Percentiles rank a stretch among this genome's conserved stretches.
Evolutionary conservation across 2,797 vertebrate species (phyloP).

Genomic region (Microctenopoma lineatum): DNA sequence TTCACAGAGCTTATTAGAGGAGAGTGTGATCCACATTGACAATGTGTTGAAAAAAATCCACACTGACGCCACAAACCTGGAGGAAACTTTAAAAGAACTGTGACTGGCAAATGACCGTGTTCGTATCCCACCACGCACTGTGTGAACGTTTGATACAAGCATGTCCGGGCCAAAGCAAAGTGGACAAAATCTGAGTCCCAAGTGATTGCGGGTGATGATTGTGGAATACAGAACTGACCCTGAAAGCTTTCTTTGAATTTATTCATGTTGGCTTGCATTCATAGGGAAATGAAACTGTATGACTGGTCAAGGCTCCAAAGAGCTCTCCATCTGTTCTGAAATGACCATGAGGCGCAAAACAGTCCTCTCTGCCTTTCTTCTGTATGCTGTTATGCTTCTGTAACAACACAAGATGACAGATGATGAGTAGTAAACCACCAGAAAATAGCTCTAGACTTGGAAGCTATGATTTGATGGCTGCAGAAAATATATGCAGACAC

Average conservation of each 20-base stretch:
- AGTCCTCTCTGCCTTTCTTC: neutral
- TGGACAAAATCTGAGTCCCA: neutral
- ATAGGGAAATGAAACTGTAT: neutral
- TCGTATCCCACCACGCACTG: too few relatives aligned
- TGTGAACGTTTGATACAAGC: neutral
- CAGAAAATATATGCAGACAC: neutral
- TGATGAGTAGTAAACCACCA: constrained; percentile 5
- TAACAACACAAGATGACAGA: neutral
- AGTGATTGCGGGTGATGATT: neutral
- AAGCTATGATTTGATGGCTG: neutral
- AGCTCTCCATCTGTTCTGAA: neutral
- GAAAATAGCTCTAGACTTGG: neutral
- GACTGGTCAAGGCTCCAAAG: neutral
- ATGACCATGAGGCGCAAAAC: neutral
- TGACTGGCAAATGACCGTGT: too few relatives aligned
- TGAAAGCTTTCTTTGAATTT: neutral
- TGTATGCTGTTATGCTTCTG: neutral
- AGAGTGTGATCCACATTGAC: neutral
- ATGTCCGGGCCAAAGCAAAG: constrained; percentile 1
- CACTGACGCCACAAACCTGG: neutral
- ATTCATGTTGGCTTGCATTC: neutral
- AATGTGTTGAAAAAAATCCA: neutral
- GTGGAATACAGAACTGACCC: neutral
- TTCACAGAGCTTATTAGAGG: neutral
- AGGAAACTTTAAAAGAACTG: too few relatives aligned